Evolutionary conservation across 2,797 vertebrate genomes (phyloP), one percentile per base, ranked within the genome.

Genomic region (Luscinia megarhynchos): DNA sequence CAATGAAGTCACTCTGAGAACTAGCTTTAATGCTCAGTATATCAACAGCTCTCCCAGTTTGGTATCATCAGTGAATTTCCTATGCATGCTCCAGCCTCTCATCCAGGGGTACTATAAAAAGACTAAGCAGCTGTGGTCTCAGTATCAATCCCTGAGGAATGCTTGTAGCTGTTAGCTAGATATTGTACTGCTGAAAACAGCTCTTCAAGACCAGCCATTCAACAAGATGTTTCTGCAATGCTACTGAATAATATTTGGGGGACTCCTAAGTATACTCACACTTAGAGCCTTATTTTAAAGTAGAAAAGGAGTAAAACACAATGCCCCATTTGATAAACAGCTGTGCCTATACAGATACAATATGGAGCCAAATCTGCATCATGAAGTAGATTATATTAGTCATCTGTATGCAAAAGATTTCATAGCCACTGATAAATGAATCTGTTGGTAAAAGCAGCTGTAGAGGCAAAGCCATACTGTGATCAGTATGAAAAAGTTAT

Each of bases 231-330:
- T 64, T 72, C 43, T 90, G 73, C 6, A 15, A 67, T 34, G 9
- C 41, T 54, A 38, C 30, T 43, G 32, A 90, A 41, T 0, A 0
- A 5, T 45, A 84, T 30, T 7, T 59, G 38, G 12, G 36, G 34
- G 12, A 75, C 13, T 61, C 11, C 0, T 7, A 80, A 45, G 22
- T 38, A n/a, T 17, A 68, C 8, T 69, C 9, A 55, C 17, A 59
- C 14, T 57, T 32, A 59, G 36, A 93, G 38, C 16, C 20, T 84
- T 51, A 88, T 63, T 80, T 86, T 67, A 89, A 78, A 70, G 54
- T 23, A 86, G 69, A 67, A 90, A 84, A n/a, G 5, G 21, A 90
- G 45, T 64, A 89, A 90, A 88, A 4, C 19, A 61, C 15, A 27
- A 67, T 41, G 20, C 29, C 24, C 22, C 16, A 59, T 48, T 55